These are phyloP conservation scores for Hypomecis punctinalis DNA, from an alignment of 2,888 invertebrate species.

Conservation along the genomic window DNA sequence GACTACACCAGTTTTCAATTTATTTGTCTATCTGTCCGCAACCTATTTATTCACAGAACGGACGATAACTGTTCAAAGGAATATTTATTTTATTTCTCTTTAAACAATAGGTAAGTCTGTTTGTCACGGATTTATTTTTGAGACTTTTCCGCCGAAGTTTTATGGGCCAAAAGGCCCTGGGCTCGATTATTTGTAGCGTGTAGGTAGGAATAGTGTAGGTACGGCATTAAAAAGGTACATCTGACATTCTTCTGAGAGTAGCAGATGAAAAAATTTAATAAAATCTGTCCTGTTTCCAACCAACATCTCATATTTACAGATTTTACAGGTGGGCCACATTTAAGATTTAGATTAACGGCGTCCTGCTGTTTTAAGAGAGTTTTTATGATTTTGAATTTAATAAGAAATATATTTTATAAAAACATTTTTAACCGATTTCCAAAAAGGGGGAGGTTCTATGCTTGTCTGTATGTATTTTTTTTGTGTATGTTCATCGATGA, in stretches of 20 bases:
- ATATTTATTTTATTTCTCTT: conserved; percentile 32
- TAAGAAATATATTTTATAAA: too few species aligned
- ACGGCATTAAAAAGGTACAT: not conserved
- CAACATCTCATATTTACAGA: not conserved
- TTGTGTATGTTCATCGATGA: too few species aligned
- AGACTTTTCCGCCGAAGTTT: conserved; percentile 21
- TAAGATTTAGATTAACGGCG: not conserved
- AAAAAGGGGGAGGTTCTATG: too few species aligned
- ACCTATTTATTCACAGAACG: conserved; percentile 39
- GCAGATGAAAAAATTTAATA: not conserved
- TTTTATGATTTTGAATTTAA: not conserved
- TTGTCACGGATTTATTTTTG: conserved; percentile 40
- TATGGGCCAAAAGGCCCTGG: conserved; percentile 24
- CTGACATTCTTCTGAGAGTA: conserved; percentile 4
- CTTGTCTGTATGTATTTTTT: too few species aligned
- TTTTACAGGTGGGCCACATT: not conserved
- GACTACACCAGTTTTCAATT: conserved; percentile 40
- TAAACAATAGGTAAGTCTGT: conserved; percentile 41
- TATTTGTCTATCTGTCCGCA: conserved; percentile 44
- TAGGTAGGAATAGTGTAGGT: not conserved
- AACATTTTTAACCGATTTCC: too few species aligned
- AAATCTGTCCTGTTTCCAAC: not conserved
- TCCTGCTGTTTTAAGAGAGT: not conserved
- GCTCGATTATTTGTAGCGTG: conserved; percentile 12
- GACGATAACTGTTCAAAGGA: conserved; percentile 38